Base-by-base conservation (phyloP, 1,140 invertebrate genomes). In the Papilio polyxenes region DNA sequence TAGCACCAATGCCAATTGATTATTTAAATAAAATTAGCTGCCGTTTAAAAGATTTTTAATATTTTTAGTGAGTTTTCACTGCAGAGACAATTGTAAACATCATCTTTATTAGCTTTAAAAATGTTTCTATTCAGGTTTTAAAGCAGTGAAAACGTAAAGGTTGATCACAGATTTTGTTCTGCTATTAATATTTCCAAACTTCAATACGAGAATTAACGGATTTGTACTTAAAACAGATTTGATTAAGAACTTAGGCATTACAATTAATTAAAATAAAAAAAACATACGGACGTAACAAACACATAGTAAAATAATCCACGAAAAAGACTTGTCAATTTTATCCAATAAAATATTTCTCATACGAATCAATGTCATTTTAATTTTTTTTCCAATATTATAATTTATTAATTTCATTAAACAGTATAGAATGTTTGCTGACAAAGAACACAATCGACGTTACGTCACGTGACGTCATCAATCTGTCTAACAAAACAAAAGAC, bases 1-100 rank as follows among this genome's bases (percentile, higher is more conserved):
- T 90, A 90, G 88, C 89, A 91, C 88, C 90, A 87, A 87, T 86
- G 80, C 13, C 59, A 82, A 83, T 81, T 83, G 76, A 59, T 59
- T 59, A 59, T 8, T n/a, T 59, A 59, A n/a, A 2, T n/a, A 59
- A 59, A 59, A 53, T 11, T 59, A 59, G 56, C 56, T 59, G 56
- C 56, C 56, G 17, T 59, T n/a, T 53, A 15, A 51, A 51, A 9
- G 40, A 44, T 44, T 44, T 31, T 31, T 31, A 31, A 40, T 40
- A 40, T 40, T 6, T 40, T 40, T 44, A 44, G 4, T 44, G 7
- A 44, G 40, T 44, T 44, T 44, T 7, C 40, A 44, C 3, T 44
- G 40, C 7, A 4, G 40, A 44, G 40, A 44, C 40, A 44, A 6
- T 44, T 44, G 40, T 44, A 44, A 6, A 44, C 40, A 44, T 44